A percentile compares a stretch with the other conserved stretches of the same genome.
Conservation (phyloP, 2,888 invertebrate genomes). For the Idaea biselata region DNA sequence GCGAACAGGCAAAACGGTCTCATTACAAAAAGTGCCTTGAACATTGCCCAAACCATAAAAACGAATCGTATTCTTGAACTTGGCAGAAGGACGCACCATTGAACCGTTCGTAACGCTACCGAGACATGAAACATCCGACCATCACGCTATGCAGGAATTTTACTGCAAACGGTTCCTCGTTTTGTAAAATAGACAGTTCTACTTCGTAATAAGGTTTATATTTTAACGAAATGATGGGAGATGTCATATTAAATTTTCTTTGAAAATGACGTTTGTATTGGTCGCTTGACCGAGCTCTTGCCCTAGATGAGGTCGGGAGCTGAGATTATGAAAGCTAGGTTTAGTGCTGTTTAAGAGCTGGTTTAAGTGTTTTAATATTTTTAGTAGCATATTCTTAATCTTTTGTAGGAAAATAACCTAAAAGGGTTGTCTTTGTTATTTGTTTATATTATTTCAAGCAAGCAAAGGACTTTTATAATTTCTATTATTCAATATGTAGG, state of each 20-base stretch:
- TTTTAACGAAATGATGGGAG: background rate
- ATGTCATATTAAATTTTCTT: background rate
- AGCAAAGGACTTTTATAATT: too few relatives aligned
- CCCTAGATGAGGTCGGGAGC: constrained; percentile 10
- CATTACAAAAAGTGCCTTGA: constrained; percentile 18
- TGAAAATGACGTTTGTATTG: constrained; percentile 16
- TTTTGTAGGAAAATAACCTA: too few relatives aligned
- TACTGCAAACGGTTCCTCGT: background rate
- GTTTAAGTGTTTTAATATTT: background rate
- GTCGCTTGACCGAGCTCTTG: constrained; percentile 15
- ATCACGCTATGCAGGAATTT: constrained; percentile 18
- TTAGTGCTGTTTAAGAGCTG: background rate
- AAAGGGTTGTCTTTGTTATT: too few relatives aligned
- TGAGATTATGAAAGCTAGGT: background rate
- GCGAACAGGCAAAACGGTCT: constrained; percentile 28
- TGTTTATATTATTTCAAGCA: too few relatives aligned
- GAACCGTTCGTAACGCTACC: constrained; percentile 14
- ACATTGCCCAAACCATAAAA: constrained; percentile 22
- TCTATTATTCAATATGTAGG: too few relatives aligned
- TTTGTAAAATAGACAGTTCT: constrained; percentile 8
- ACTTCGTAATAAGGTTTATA: constrained; percentile 5
- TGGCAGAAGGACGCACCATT: constrained; percentile 26
- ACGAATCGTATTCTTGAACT: constrained; percentile 26
- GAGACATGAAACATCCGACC: constrained; percentile 14
- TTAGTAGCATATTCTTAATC: background rate